Percentiles rank a stretch among this genome's conserved stretches.
Conservation (phyloP, 2,113 vertebrate genomes). For the Psophia crepitans region DNA sequence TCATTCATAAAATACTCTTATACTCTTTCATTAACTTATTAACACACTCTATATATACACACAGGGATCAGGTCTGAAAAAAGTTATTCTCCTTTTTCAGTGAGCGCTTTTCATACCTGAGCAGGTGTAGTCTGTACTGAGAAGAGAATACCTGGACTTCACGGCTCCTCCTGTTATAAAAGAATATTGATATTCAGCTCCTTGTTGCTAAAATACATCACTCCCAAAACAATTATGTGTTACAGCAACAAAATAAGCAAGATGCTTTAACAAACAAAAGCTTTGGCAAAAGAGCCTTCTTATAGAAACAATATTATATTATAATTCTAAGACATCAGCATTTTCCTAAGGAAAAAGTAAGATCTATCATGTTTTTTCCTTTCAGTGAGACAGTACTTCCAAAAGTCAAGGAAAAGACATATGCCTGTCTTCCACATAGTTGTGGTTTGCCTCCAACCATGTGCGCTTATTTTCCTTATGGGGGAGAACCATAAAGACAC, state of each 20-base stretch:
- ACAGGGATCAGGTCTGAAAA: not conserved
- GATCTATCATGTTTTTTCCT: not conserved
- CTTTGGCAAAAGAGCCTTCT: not conserved
- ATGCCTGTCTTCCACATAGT: not conserved
- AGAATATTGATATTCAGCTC: not conserved
- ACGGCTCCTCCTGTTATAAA: not conserved
- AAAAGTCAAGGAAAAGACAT: not conserved
- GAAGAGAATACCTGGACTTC: not conserved
- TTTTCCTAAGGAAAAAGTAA: not conserved
- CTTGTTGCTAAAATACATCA: not conserved
- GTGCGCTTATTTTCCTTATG: not conserved
- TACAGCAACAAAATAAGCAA: not conserved
- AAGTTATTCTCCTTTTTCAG: not conserved
- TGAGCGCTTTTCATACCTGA: not conserved
- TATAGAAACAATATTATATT: not conserved
- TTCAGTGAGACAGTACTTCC: not conserved
- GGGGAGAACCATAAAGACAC: accelerated
- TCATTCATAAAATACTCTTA: not conserved
- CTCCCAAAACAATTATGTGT: not conserved
- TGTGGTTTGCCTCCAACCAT: not conserved
- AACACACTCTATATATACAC: not conserved
- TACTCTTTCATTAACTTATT: not conserved
- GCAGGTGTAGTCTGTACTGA: not conserved
- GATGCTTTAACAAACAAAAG: not conserved
- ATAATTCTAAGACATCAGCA: not conserved